Base-by-base conservation (phyloP, 1,140 invertebrate genomes). In the Lineus longissimus region DNA sequence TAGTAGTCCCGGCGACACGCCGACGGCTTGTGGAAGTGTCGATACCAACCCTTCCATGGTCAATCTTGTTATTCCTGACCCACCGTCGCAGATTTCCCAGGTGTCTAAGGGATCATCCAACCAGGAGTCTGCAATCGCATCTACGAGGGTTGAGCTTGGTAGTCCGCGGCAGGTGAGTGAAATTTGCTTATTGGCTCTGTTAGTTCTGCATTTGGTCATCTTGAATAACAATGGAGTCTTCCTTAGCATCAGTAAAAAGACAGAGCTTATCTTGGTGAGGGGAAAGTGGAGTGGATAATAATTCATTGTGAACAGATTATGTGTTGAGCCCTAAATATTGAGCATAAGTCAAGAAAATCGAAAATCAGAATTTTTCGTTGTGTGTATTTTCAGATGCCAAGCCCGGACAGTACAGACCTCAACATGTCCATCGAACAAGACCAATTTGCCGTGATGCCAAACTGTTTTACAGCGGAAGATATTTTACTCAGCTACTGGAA, bases 401-500 rank as follows among this genome's bases (percentile, higher is more conserved):
- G 47, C n/a, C 47, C 47, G 4, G 47, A 51, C 47, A 51, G 19
- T 23, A 36, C 33, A 36, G 33, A 36, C 4, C 15, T 7, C 33
- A 36, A 36, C 33, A 36, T 36, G 33, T 36, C 33, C 6, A 15
- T 36, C 33, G 33, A 15, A 36, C 47, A 51, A n/a, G 47, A 51
- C 6, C 47, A 51, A 27, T 51, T 41, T 22, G 45, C 2, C 29
- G 58, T 64, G 41, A 55, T 60, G 17, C 69, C 72, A 22, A 61
- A 58, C 13, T 55, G 74, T 1, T 73, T 81, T 66, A 70, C 73
- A 1, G 75, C 75, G 51, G 75, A 76, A 13, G 77, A 81, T 61
- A 73, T 83, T 11, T 63, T 82, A 17, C 74, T 79, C 55, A 76
- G 73, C 33, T 82, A 81, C 65, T 83, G 81, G 79, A 81, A 81